Evolutionary conservation across 2,797 vertebrate species (phyloP).

Genomic region (Pangasius macronema): DNA sequence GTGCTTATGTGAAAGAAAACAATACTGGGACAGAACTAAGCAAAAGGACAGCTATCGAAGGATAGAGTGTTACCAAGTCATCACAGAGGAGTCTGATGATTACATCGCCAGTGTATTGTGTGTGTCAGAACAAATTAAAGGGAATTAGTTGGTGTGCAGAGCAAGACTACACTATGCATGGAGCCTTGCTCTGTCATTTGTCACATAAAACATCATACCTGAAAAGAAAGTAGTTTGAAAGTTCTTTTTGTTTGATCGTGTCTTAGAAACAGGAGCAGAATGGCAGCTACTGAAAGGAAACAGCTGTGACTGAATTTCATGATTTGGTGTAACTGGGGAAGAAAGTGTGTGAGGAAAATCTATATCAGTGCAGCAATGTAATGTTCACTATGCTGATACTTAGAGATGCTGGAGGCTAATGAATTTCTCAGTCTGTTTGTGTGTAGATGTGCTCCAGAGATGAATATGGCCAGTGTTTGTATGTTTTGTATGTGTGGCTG

Average conservation of each 20-base stretch:
- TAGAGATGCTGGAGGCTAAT: constrained; percentile 1
- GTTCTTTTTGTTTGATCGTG: not conserved
- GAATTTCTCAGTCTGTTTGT: not conserved
- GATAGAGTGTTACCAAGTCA: not conserved
- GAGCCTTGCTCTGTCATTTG: not conserved
- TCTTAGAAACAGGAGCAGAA: constrained; percentile 2
- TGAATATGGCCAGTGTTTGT: constrained; percentile 1
- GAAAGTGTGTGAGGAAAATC: not conserved
- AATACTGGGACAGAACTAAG: constrained; percentile 1
- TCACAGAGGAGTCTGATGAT: constrained; percentile 10
- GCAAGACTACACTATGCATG: not conserved
- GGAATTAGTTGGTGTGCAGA: constrained; percentile 10
- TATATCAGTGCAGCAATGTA: not conserved
- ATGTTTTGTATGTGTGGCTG: constrained; percentile 4
- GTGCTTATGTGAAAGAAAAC: not conserved
- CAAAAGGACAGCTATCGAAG: constrained; percentile 2
- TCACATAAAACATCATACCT: constrained; percentile 9
- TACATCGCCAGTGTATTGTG: not conserved
- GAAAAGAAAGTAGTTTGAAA: not conserved
- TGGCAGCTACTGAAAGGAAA: not conserved
- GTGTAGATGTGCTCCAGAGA: not conserved
- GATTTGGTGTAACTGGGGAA: not conserved
- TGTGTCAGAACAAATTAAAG: constrained; percentile 20
- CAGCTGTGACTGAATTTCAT: not conserved
- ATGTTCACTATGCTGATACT: not conserved